Evolutionary conservation across 2,797 vertebrate genomes (phyloP).

Genomic region (Crypturellus tataupa): DNA sequence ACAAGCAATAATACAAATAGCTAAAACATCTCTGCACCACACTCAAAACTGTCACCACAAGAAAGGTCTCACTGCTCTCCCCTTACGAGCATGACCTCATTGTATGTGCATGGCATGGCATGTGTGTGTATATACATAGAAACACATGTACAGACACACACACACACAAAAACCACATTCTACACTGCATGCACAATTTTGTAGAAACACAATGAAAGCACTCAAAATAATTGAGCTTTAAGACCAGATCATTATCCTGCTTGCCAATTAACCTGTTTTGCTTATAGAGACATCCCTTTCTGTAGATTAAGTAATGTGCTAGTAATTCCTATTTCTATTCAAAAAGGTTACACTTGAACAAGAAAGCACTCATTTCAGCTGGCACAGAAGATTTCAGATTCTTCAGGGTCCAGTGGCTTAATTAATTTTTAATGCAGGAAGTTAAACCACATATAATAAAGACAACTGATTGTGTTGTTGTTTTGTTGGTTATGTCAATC

Average conservation of each 20-base stretch:
- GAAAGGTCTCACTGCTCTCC: not conserved
- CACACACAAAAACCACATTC: not conserved
- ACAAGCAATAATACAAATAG: not conserved
- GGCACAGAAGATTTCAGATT: not conserved
- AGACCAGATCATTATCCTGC: not conserved
- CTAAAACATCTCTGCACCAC: not conserved
- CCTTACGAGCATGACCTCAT: not conserved
- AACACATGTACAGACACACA: accelerated
- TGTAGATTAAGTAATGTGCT: not conserved
- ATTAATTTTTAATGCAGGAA: not conserved
- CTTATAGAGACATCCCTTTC: not conserved
- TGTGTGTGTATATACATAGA: accelerated
- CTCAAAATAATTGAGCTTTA: not conserved
- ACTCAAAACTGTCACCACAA: not conserved
- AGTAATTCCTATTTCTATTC: not conserved
- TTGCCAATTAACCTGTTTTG: not conserved
- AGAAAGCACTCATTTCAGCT: slow-evolving; percentile 6
- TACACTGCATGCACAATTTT: accelerated
- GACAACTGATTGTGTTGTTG: not conserved
- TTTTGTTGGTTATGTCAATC: not conserved
- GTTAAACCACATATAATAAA: not conserved
- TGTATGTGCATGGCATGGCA: not conserved
- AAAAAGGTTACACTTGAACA: not conserved
- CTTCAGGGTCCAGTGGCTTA: slow-evolving; percentile 3
- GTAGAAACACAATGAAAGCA: not conserved